phyloP scores from a whole-genome alignment of 2,888 invertebrate genomes.

The Philereme transversata region DNA sequence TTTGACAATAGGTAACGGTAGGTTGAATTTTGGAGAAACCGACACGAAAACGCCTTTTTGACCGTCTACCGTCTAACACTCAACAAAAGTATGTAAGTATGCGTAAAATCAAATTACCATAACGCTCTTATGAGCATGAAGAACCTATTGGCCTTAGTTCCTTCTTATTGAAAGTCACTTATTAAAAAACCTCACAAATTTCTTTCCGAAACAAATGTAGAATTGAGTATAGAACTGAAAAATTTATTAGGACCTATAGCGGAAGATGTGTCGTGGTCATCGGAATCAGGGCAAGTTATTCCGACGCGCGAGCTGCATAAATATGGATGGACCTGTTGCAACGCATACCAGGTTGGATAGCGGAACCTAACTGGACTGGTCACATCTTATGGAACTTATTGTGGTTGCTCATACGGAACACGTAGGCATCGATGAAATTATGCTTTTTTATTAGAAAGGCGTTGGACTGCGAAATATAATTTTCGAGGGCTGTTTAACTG shows the following conservation, averaged over 20 bases:
- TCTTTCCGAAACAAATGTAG: constrained; percentile 16
- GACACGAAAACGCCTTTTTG: too few relatives aligned
- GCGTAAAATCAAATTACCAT: too few relatives aligned
- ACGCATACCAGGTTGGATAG: constrained; percentile 67
- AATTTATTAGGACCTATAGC: constrained; percentile 22
- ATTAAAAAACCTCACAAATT: constrained; percentile 9
- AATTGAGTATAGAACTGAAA: constrained; percentile 19
- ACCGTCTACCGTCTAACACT: too few relatives aligned
- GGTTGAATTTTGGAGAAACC: too few relatives aligned
- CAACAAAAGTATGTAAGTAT: too few relatives aligned
- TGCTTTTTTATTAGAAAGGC: not conserved
- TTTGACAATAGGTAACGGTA: too few relatives aligned
- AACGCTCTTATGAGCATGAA: too few relatives aligned
- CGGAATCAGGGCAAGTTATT: constrained; percentile 34
- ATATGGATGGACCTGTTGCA: constrained; percentile 54
- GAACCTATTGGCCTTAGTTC: not conserved
- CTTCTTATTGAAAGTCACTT: constrained; percentile 13
- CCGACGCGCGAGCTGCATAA: constrained; percentile 49
- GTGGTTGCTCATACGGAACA: constrained; percentile 18
- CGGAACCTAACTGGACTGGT: constrained; percentile 69
- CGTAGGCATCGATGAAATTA: constrained; percentile 6
- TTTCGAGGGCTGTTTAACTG: too few relatives aligned
- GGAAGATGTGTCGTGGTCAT: constrained; percentile 35
- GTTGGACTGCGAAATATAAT: not conserved
- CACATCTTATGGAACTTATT: constrained; percentile 24